Base-by-base conservation (phyloP, 2,888 invertebrate species). In the Cryptus armator region DNA sequence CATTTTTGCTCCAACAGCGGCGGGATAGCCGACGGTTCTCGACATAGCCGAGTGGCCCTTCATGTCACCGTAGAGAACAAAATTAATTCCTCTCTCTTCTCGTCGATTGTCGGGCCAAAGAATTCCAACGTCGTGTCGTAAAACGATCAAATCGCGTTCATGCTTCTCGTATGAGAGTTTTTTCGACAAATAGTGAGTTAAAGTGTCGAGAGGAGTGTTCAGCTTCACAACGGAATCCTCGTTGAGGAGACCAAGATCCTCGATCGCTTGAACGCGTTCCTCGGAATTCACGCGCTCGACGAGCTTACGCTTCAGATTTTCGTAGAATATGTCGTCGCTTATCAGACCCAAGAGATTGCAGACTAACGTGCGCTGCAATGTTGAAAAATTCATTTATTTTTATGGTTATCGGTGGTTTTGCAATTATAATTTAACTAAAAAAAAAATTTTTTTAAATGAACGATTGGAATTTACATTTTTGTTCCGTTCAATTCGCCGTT, bases 1-100 rank as follows among this genome's bases (percentile, higher is more conserved):
- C 99, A 99, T 99, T 94, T 99, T 99, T 0, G 98, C 97, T 1
- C 99, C 99, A 89, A 99, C 99, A 24, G 98, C 99, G 6, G 99
- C 97, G 0, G 97, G 99, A 94, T 96, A 98, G 29, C 98, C 98
- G 9, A 99, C 98, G 9, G 98, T 97, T 91, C 97, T 96, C 0
- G 98, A 97, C 99, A 99, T 99, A 37, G 99, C 99, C 0, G 99
- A 99, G 94, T 98, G 98, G 0, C 97, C 97, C 19, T 95, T 94
- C 0, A 95, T 94, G 85, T 97, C 96, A 0, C 99, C 99, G 89
- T 99, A 98, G 78, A 97, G 97, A 0, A 99, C 98, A 94, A 99
- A 96, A 86, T 97, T 98, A 72, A 98, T 96, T 85, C 96, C 97
- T 68, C 98, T 96, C 70, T 96, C 95, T 94, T 99, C 99, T 86